Evolutionary conservation across 1,140 invertebrate genomes (phyloP).

Genomic region (Microplitis mediator): DNA sequence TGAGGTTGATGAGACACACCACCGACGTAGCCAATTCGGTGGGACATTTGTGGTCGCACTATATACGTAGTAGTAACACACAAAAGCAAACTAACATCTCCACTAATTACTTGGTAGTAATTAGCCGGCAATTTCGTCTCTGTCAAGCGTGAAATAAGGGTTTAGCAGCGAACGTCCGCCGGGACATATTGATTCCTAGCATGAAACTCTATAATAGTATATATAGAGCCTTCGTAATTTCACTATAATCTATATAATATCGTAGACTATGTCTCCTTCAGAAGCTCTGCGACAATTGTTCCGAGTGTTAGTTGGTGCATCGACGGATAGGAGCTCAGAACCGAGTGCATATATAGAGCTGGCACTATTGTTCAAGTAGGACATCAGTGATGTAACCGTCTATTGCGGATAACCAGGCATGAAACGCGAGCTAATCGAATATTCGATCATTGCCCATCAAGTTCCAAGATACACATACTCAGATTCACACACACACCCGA

Average conservation of each 20-base stretch:
- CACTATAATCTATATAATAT: too few species aligned
- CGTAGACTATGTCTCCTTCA: neutral
- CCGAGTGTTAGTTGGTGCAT: neutral
- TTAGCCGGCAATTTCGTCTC: conserved; percentile 43
- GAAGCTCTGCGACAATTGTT: neutral
- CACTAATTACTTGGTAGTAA: conserved; percentile 47
- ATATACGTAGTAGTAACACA: conserved; percentile 28
- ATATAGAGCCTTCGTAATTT: too few species aligned
- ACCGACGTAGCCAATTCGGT: neutral
- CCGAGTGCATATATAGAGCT: neutral
- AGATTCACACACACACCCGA: too few species aligned
- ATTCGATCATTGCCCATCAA: conserved; percentile 21
- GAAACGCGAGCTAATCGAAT: conserved; percentile 28
- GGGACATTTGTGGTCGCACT: conserved; percentile 14
- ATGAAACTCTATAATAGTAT: too few species aligned
- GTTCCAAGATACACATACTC: neutral
- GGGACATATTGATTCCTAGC: conserved; percentile 40
- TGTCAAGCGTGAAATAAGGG: conserved; percentile 46
- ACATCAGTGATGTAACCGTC: conserved; percentile 8
- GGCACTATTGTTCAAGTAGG: conserved; percentile 12
- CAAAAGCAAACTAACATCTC: conserved; percentile 46
- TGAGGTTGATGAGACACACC: conserved; percentile 9
- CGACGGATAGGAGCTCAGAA: too few species aligned
- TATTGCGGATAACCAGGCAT: conserved; percentile 26
- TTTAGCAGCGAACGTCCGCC: conserved; percentile 9